Percentiles rank a stretch among this genome's conserved stretches.
These are phyloP conservation scores for Hirtodrosophila trivittata DNA, from an alignment of 2,888 invertebrate genomes.

Conservation along the genomic window DNA sequence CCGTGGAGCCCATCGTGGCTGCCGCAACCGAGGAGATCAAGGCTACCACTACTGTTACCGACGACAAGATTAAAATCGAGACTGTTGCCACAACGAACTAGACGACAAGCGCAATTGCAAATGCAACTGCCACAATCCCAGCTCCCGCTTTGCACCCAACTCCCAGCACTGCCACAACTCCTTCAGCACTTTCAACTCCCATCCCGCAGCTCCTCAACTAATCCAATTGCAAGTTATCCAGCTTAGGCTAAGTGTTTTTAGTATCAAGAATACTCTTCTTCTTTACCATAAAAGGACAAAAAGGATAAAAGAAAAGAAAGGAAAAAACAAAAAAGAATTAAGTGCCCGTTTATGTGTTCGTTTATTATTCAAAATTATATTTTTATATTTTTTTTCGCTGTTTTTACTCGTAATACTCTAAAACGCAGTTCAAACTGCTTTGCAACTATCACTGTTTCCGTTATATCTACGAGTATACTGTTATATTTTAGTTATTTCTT, in stretches of 20 bases:
- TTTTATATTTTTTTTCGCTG: not conserved
- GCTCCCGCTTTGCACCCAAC: slow-evolving; percentile 32
- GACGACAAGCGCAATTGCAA: slow-evolving; percentile 42
- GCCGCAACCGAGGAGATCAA: slow-evolving; percentile 17
- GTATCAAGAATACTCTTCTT: slow-evolving; percentile 58
- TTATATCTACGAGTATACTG: slow-evolving; percentile 11
- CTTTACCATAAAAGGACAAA: slow-evolving; percentile 44
- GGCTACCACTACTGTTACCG: slow-evolving; percentile 16
- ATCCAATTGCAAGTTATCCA: slow-evolving; percentile 52
- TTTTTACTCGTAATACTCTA: slow-evolving; percentile 10
- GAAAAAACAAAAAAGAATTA: slow-evolving; percentile 12
- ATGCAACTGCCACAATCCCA: slow-evolving; percentile 43
- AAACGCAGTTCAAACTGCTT: slow-evolving; percentile 68
- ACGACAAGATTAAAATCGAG: slow-evolving; percentile 30
- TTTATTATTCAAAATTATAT: slow-evolving; percentile 18
- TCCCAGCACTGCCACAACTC: slow-evolving; percentile 54
- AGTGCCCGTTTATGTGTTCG: slow-evolving; percentile 51
- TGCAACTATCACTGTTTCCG: slow-evolving; percentile 37
- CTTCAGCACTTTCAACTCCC: slow-evolving; percentile 42
- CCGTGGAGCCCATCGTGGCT: slow-evolving; percentile 12
- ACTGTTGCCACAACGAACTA: slow-evolving; percentile 51
- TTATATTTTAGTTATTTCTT: slow-evolving; percentile 27
- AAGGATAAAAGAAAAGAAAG: slow-evolving; percentile 14
- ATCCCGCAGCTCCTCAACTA: slow-evolving; percentile 41
- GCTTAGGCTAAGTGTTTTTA: slow-evolving; percentile 61